Conservation (phyloP, 2,888 invertebrate genomes). For the Laspeyria flexula region DNA sequence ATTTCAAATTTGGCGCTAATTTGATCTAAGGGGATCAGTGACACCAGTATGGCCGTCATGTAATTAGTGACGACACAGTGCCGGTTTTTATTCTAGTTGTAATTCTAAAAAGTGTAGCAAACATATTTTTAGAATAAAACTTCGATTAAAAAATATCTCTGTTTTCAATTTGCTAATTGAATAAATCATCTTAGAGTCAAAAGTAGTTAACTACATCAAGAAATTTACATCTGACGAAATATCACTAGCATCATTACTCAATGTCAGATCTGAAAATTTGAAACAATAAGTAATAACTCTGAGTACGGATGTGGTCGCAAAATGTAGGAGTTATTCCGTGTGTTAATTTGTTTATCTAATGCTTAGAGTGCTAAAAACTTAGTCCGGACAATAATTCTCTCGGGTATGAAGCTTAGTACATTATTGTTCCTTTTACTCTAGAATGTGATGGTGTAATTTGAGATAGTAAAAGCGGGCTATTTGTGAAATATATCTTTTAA, state of each 20-base stretch:
- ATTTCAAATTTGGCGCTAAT: no score
- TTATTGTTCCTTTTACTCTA: background rate
- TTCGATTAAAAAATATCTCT: background rate
- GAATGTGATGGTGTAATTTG: no score
- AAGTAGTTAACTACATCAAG: no score
- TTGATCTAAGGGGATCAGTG: no score
- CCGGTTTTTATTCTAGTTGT: no score
- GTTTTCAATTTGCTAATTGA: background rate
- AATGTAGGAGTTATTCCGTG: background rate
- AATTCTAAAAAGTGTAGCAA: no score
- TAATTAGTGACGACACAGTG: no score
- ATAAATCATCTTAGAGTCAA: no score
- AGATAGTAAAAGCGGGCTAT: no score
- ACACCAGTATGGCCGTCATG: no score
- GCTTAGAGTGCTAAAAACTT: background rate
- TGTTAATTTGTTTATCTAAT: background rate
- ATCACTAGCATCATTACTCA: conserved; percentile 23
- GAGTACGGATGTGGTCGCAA: background rate
- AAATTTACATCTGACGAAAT: background rate
- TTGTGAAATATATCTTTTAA: no score
- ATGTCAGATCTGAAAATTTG: conserved; percentile 19
- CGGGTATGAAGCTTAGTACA: background rate
- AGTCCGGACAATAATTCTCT: background rate
- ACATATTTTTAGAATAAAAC: no score
- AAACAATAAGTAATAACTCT: conserved; percentile 6